These are phyloP conservation scores for Porites evermanni DNA, from an alignment of 92 coral and sea anemone species.

Conservation along the genomic window DNA sequence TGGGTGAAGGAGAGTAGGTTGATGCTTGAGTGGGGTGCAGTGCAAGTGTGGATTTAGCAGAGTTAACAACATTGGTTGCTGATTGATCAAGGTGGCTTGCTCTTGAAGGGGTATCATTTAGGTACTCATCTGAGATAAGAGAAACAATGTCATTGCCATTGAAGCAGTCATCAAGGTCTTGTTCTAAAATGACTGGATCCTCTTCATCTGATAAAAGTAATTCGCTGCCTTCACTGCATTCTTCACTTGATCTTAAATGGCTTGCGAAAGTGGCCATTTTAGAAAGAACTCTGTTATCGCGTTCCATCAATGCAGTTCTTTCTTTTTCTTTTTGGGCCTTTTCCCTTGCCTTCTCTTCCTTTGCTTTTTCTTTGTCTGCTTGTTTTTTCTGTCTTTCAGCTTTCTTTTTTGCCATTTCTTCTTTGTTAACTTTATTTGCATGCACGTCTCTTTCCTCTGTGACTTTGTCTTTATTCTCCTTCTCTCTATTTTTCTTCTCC, in stretches of 20 bases:
- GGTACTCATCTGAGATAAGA: too few species aligned
- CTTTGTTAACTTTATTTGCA: neutral
- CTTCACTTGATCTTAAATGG: too few species aligned
- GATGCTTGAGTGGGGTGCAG: neutral
- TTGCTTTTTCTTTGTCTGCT: neutral
- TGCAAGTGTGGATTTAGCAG: neutral
- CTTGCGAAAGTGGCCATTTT: too few species aligned
- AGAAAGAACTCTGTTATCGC: constrained; percentile 1
- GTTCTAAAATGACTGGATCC: neutral
- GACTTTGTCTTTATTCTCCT: neutral
- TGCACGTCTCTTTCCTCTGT: neutral
- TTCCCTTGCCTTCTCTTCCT: constrained; percentile 13
- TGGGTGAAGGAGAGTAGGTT: too few species aligned
- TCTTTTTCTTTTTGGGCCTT: constrained; percentile 13
- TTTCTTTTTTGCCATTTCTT: neutral
- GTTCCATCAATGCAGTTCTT: constrained; percentile 10
- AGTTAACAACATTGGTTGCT: neutral
- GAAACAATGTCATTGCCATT: neutral
- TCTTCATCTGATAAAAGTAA: neutral
- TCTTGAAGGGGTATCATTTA: too few species aligned
- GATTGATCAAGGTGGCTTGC: too few species aligned
- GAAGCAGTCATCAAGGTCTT: neutral
- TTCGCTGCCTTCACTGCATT: too few species aligned
- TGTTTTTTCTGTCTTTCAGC: constrained; percentile 16
- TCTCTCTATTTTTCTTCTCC: neutral